phyloP scores from a whole-genome alignment of 2,797 vertebrate species.

The Cyprinella venusta region DNA sequence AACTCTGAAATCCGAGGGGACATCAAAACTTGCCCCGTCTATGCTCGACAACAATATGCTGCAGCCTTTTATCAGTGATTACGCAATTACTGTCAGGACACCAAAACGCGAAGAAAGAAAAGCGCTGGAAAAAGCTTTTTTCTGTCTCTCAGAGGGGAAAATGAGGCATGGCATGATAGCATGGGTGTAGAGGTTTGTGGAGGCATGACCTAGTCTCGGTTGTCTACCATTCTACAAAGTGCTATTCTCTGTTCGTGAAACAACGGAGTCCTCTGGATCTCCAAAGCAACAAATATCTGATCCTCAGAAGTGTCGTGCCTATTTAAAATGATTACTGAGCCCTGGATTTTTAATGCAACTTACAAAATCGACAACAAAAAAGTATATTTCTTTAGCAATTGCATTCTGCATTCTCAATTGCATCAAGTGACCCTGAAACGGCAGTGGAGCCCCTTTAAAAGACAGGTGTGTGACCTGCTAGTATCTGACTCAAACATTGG shows the following conservation, averaged over 20 bases:
- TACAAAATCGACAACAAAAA: not conserved
- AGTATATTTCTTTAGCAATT: too few relatives aligned
- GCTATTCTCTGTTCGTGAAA: not conserved
- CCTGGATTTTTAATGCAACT: not conserved
- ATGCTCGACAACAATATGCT: conserved; percentile 50
- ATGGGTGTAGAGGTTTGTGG: conserved; percentile 38
- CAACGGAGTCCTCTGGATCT: not conserved
- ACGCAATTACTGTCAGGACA: conserved; percentile 56
- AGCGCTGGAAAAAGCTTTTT: conserved; percentile 47
- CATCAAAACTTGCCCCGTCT: conserved; percentile 51
- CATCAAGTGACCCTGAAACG: too few relatives aligned
- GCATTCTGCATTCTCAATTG: too few relatives aligned
- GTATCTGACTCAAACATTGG: too few relatives aligned
- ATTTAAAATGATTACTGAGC: not conserved
- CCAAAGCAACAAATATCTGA: not conserved
- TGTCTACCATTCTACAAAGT: conserved; percentile 15
- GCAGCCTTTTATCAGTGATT: conserved; percentile 54
- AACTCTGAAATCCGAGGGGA: conserved; percentile 41
- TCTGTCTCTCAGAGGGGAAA: conserved; percentile 26
- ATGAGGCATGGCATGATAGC: not conserved
- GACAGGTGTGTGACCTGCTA: too few relatives aligned
- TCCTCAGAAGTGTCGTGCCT: not conserved
- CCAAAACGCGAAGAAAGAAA: conserved; percentile 45
- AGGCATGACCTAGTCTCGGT: conserved; percentile 3
- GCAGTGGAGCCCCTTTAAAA: too few relatives aligned